Evolutionary conservation across 2,113 vertebrate genomes (phyloP).

Genomic region (Trinectes maculatus): DNA sequence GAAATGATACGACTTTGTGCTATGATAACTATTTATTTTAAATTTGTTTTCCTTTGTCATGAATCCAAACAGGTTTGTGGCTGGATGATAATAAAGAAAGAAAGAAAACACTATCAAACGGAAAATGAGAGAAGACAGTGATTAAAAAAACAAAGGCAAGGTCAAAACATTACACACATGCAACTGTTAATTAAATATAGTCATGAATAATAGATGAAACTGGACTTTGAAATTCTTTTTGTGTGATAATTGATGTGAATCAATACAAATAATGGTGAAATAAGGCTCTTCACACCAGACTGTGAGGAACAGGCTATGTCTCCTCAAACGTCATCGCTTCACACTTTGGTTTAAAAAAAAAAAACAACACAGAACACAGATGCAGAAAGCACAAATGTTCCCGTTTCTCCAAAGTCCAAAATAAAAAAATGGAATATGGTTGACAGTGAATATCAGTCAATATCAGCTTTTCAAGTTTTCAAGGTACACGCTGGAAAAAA

Average conservation of each 20-base stretch:
- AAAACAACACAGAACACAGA: neutral
- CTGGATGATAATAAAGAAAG: neutral
- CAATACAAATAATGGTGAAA: constrained; percentile 10
- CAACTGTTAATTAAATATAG: constrained; percentile 49
- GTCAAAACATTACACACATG: constrained; percentile 15
- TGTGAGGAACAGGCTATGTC: neutral
- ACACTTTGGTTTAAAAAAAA: neutral
- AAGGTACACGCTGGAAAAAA: constrained; percentile 33
- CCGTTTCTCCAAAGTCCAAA: neutral
- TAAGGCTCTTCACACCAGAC: neutral
- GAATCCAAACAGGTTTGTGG: neutral
- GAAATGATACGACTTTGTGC: neutral
- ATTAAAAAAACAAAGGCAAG: constrained; percentile 14
- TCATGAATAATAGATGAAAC: constrained; percentile 52
- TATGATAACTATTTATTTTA: neutral
- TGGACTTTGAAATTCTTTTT: constrained; percentile 17
- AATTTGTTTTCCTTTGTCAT: neutral
- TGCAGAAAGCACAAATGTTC: neutral
- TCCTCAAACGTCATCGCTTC: neutral
- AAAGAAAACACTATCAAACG: constrained; percentile 12
- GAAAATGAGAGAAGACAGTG: neutral
- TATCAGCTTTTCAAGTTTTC: constrained; percentile 21
- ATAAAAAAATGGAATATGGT: constrained; percentile 1
- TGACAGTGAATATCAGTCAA: constrained; percentile 19
- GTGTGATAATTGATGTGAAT: constrained; percentile 26